phyloP scores from a whole-genome alignment of 1,140 invertebrate genomes.

The Araneus ventricosus region DNA sequence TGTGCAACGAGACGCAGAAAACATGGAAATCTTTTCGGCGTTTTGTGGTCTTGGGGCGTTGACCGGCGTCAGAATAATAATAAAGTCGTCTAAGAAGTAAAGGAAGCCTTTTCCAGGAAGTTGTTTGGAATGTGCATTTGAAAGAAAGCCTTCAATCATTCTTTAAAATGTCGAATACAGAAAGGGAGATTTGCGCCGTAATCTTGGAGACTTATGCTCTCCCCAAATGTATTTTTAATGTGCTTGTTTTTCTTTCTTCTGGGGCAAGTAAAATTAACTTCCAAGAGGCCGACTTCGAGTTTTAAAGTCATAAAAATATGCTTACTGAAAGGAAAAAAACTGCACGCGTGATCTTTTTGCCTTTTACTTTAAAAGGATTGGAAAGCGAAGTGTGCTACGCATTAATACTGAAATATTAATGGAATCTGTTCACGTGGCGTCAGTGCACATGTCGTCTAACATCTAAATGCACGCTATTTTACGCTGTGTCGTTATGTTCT shows the following conservation, averaged over 20 bases:
- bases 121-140: neutral
- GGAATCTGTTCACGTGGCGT: too few species aligned
- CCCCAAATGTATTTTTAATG: neutral
- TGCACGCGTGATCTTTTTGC: neutral
- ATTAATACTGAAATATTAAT: too few species aligned
- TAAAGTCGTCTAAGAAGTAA: neutral
- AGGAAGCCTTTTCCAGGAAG: neutral
- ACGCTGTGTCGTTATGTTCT: too few species aligned
- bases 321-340: neutral
- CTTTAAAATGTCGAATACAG: neutral
- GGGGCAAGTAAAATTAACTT: too few species aligned
- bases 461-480: too few species aligned
- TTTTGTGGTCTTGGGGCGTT: neutral
- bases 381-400: too few species aligned
- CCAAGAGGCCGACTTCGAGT: too few species aligned
- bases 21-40: too few species aligned
- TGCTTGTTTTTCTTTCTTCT: neutral
- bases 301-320: too few species aligned
- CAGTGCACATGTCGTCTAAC: too few species aligned
- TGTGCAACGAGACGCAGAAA: too few species aligned
- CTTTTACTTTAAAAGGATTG: too few species aligned
- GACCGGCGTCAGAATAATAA: neutral
- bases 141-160: neutral
- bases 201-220: neutral
- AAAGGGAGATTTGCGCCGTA: neutral